A percentile compares a stretch with the other conserved stretches of the same genome.
Conservation (phyloP, 2,113 vertebrate genomes). For the Paradoxurus hermaphroditus region DNA sequence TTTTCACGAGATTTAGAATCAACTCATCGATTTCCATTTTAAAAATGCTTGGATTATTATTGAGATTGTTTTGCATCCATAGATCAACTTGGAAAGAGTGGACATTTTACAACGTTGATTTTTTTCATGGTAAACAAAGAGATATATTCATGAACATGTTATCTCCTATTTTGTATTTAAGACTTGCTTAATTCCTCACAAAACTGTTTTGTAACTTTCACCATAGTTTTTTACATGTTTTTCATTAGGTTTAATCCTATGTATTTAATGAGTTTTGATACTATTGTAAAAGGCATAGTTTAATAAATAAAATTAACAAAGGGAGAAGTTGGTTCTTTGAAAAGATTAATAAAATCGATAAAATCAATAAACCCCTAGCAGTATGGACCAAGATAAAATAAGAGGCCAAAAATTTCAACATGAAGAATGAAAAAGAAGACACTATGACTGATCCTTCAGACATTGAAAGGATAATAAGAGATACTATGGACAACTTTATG, state of each 20-base stretch:
- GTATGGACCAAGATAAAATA: neutral
- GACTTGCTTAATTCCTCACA: neutral
- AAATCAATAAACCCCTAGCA: neutral
- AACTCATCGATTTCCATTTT: neutral
- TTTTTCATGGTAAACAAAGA: neutral
- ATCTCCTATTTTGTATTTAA: neutral
- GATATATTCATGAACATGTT: neutral
- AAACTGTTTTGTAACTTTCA: neutral
- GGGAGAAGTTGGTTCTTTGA: neutral
- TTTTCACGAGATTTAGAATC: neutral
- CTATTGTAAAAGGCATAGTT: neutral
- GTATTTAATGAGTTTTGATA: neutral
- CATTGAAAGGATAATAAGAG: neutral
- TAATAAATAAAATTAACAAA: neutral
- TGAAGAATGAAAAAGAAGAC: neutral
- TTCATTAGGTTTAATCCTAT: neutral
- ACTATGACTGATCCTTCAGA: neutral
- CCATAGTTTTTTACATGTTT: neutral
- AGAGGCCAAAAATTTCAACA: neutral
- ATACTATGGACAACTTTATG: neutral
- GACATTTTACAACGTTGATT: neutral
- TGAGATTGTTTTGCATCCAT: neutral
- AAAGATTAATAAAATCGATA: neutral
- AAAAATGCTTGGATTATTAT: neutral
- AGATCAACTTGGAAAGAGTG: neutral